Percentiles rank a stretch among this genome's conserved stretches.
Conservation (phyloP, 1,140 invertebrate species). For the Lasaia peninsularis region DNA sequence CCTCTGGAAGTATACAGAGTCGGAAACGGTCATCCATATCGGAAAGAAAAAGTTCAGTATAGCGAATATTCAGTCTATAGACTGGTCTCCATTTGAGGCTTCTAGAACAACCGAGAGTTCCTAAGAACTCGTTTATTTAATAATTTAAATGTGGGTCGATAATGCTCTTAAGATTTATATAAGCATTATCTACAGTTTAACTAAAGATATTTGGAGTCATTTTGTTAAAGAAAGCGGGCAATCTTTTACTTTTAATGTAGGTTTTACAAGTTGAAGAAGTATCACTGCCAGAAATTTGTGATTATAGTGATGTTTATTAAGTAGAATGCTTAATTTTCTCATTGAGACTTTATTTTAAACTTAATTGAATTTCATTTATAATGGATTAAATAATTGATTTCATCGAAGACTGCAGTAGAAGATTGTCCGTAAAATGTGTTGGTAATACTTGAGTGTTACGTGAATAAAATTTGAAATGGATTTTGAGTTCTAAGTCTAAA, state of each 20-base stretch:
- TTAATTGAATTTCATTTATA: neutral
- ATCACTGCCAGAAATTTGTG: slow-evolving; percentile 3
- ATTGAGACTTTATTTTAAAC: neutral
- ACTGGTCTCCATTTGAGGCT: slow-evolving; percentile 35
- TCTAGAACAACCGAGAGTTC: slow-evolving; percentile 20
- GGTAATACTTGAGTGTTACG: neutral
- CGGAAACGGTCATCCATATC: slow-evolving; percentile 70
- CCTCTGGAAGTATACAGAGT: slow-evolving; percentile 59
- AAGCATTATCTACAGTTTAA: neutral
- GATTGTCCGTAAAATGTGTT: neutral
- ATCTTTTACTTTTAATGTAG: neutral
- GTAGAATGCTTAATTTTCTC: neutral
- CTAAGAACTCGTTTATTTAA: slow-evolving; percentile 22
- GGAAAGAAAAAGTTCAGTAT: slow-evolving; percentile 71
- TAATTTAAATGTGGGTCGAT: slow-evolving; percentile 7
- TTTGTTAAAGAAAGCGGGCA: neutral
- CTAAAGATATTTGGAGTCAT: neutral
- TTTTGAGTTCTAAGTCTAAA: too few species aligned
- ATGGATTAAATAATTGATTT: neutral
- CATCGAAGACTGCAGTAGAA: neutral
- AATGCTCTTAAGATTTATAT: slow-evolving; percentile 2
- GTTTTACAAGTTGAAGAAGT: neutral
- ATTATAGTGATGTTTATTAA: slow-evolving; percentile 2
- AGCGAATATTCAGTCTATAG: slow-evolving; percentile 43
- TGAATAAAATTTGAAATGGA: too few species aligned